Evolutionary conservation across 1,140 invertebrate genomes (phyloP).

Genomic region (Drosophila asahinai): DNA sequence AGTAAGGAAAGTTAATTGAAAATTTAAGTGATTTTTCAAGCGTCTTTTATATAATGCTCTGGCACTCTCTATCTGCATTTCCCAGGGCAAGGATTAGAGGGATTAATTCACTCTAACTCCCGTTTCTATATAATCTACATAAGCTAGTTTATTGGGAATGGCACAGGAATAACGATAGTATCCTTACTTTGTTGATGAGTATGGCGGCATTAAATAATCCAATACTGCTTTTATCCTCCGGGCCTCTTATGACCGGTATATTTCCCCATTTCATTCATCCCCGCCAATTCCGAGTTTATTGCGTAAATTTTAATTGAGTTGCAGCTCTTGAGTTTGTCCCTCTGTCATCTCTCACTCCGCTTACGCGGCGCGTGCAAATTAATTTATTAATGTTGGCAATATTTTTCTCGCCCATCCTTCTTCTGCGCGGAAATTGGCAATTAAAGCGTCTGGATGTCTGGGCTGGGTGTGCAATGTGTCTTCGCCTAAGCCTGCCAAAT

Average conservation of each 20-base stretch:
- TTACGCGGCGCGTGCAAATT: constrained; percentile 43
- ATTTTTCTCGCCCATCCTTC: constrained; percentile 32
- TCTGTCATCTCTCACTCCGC: background rate
- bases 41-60: background rate
- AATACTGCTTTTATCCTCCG: background rate
- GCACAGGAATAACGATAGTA: background rate
- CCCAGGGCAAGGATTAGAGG: background rate
- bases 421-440: constrained; percentile 64
- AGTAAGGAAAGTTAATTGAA: constrained; percentile 11
- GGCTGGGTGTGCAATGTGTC: constrained; percentile 11
- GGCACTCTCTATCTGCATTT: background rate
- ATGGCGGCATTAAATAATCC: background rate
- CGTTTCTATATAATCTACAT: background rate
- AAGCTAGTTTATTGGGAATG: too few relatives aligned
- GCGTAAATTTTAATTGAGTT: constrained; percentile 73
- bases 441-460: constrained; percentile 53
- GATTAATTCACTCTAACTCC: background rate
- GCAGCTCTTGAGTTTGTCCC: constrained; percentile 6
- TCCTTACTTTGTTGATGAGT: background rate
- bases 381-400: constrained; percentile 75
- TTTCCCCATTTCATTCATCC: background rate
- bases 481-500: constrained; percentile 39
- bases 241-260: background rate
- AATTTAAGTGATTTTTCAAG: constrained; percentile 7
- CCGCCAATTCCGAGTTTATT: constrained; percentile 18